These are phyloP conservation scores for Monochamus alternatus DNA, from an alignment of 2,888 invertebrate species.

Conservation along the genomic window DNA sequence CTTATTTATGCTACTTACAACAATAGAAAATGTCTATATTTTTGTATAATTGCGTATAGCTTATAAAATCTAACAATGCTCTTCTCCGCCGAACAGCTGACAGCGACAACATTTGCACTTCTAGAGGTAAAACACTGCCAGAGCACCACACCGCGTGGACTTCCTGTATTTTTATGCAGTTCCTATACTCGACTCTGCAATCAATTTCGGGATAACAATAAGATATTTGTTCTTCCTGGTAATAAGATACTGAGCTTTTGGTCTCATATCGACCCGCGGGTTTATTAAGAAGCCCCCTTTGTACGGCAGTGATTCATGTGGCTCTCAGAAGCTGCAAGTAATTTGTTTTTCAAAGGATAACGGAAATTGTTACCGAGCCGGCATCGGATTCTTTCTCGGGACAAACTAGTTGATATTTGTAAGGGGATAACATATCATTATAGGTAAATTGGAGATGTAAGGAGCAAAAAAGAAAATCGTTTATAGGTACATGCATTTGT, in stretches of 20 bases:
- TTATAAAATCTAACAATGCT: too few relatives aligned
- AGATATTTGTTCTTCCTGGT: constrained; percentile 34
- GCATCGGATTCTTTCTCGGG: neutral
- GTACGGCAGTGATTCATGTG: constrained; percentile 22
- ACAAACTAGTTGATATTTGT: neutral
- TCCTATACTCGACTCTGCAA: constrained; percentile 18
- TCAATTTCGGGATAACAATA: constrained; percentile 32
- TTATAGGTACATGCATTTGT: too few relatives aligned
- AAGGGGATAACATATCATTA: too few relatives aligned
- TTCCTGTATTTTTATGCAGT: constrained; percentile 21
- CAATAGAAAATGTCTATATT: too few relatives aligned
- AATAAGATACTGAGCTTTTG: constrained; percentile 36
- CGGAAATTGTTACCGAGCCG: neutral
- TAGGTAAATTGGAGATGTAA: too few relatives aligned
- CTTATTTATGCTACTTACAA: too few relatives aligned
- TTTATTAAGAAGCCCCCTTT: constrained; percentile 29
- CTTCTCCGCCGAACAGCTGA: too few relatives aligned
- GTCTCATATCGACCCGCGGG: constrained; percentile 25
- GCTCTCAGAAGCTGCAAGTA: constrained; percentile 16
- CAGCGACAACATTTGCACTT: too few relatives aligned
- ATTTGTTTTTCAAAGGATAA: constrained; percentile 19
- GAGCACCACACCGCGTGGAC: neutral
- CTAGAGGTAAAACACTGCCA: neutral
- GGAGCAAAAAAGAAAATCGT: too few relatives aligned
- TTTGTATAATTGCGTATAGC: too few relatives aligned